Conservation (phyloP, 2,797 vertebrate genomes). For the Gadopsis marmoratus region DNA sequence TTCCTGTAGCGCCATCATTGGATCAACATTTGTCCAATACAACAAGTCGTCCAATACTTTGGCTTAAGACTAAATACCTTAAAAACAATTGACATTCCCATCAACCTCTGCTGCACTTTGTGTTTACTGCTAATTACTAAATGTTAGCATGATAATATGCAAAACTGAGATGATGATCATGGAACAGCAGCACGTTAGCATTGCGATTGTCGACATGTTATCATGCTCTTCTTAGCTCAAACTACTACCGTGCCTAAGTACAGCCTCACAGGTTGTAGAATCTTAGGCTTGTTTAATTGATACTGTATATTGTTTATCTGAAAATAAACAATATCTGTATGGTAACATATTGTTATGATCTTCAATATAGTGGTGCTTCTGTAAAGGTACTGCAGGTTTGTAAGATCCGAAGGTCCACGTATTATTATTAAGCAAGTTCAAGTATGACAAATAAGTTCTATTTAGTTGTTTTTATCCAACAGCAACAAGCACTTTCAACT, state of each 20-base stretch:
- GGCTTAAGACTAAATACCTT: too few relatives aligned
- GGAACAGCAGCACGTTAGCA: too few relatives aligned
- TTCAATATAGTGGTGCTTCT: background rate
- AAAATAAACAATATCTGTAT: background rate
- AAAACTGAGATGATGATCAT: background rate
- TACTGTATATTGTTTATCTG: background rate
- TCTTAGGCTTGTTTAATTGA: background rate
- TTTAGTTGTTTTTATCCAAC: constrained; percentile 6
- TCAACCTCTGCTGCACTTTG: too few relatives aligned
- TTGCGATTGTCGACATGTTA: background rate
- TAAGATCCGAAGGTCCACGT: background rate
- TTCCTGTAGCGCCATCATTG: too few relatives aligned
- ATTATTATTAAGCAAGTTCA: background rate
- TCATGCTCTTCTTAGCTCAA: background rate
- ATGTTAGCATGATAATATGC: background rate
- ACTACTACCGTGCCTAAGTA: background rate
- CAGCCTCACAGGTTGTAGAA: background rate
- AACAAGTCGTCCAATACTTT: too few relatives aligned
- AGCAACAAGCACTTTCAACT: constrained; percentile 15
- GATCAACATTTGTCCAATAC: too few relatives aligned
- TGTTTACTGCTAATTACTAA: too few relatives aligned
- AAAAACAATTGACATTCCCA: too few relatives aligned
- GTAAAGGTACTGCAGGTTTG: background rate
- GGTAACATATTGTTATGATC: background rate
- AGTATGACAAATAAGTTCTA: background rate